phyloP scores from a whole-genome alignment of 2,888 invertebrate genomes.

The Ophion costatus region DNA sequence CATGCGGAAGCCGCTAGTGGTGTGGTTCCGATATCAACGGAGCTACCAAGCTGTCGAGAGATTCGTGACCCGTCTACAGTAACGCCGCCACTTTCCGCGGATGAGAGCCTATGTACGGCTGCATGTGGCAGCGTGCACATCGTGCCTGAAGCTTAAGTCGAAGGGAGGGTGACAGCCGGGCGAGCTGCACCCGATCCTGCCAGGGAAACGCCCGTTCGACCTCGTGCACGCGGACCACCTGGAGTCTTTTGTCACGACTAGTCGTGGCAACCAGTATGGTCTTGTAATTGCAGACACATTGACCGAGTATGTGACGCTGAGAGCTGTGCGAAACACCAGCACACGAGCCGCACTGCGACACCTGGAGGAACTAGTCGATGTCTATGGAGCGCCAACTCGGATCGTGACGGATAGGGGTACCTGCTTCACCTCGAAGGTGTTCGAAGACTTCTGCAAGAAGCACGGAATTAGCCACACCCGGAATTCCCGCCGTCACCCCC shows the following conservation, averaged over 20 bases:
- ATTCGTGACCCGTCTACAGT: not conserved
- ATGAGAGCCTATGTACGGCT: conserved; percentile 10
- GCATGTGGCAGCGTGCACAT: not conserved
- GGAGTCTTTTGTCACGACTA: conserved; percentile 5
- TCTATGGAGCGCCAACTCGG: conserved; percentile 55
- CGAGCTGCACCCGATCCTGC: not conserved
- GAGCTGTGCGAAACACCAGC: conserved; percentile 4
- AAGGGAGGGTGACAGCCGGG: not conserved
- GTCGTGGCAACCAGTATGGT: conserved; percentile 12
- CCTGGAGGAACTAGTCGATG: conserved; percentile 54
- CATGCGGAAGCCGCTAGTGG: not conserved
- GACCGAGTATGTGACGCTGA: not conserved
- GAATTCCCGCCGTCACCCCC: conserved; percentile 58
- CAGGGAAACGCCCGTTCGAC: too few relatives aligned
- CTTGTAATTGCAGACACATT: conserved; percentile 14
- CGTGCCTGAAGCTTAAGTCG: not conserved
- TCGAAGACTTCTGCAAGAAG: conserved; percentile 16
- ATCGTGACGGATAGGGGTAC: conserved; percentile 65
- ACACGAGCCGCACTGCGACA: conserved; percentile 1
- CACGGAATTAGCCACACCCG: conserved; percentile 53
- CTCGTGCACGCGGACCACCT: not conserved
- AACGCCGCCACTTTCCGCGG: conserved; percentile 29
- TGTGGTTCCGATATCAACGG: conserved; percentile 9
- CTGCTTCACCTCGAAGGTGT: conserved; percentile 48
- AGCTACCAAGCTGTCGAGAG: conserved; percentile 12